A percentile compares a stretch with the other conserved stretches of the same genome.
Evolutionary conservation across 2,113 vertebrate genomes (phyloP).

Genomic region (Podocnemis expansa): DNA sequence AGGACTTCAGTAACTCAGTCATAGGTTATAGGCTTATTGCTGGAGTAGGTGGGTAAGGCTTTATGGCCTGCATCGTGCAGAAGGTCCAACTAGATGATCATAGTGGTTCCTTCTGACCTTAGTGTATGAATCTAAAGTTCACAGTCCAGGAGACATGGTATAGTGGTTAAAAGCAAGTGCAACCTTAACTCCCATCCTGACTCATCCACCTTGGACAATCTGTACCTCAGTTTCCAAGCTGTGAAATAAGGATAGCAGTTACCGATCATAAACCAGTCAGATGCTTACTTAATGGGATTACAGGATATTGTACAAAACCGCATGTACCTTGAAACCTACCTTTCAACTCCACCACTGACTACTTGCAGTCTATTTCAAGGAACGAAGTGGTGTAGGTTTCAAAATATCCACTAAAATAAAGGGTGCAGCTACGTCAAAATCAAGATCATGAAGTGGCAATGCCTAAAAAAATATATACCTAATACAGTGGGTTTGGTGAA

Average conservation of each 20-base stretch:
- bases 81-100: too few species aligned
- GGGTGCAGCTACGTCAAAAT: neutral
- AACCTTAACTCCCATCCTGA: slow-evolving; percentile 34
- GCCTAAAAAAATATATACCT: neutral
- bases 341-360: neutral
- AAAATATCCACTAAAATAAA: neutral
- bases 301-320: neutral
- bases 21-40: too few species aligned
- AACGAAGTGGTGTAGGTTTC: neutral
- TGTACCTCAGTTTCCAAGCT: slow-evolving; percentile 17
- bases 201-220: slow-evolving; percentile 48
- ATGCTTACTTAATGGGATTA: neutral
- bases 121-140: too few species aligned
- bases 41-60: too few species aligned
- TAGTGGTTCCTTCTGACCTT: too few species aligned
- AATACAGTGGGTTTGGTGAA: fast-evolving
- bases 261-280: neutral
- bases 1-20: too few species aligned
- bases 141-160: neutral
- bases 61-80: too few species aligned
- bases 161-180: slow-evolving; percentile 1
- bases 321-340: neutral
- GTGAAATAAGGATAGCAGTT: neutral
- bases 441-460: fast-evolving
- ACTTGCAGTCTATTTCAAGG: neutral